Evolutionary conservation across 1,140 invertebrate genomes (phyloP), one percentile per base, ranked within the genome.

Genomic region (Pectinophora gossypiella): DNA sequence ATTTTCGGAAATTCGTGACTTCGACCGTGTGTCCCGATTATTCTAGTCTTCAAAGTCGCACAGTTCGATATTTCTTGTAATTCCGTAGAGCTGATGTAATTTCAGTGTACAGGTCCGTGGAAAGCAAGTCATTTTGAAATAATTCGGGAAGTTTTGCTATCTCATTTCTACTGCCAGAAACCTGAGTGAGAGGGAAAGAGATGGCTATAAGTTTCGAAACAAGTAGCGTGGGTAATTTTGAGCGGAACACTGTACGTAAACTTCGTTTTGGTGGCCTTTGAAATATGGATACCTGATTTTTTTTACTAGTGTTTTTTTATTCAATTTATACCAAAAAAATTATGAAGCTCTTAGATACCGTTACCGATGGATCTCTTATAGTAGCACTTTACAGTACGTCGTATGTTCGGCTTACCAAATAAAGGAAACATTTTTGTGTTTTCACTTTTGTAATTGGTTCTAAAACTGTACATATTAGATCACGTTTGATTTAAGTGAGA

Each of bases 271-370:
- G 46, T 76, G 76, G 76, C 72, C 72, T 78, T 76, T 68, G 55
- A 60, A 72, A 76, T 49, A 70, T 75, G 71, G 80, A 84, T 81
- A 82, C 76, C 80, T 86, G 80, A 84, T 81, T 76, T 77, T 74
- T 74, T 15, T 70, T 52, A 74, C 70, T 55, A 67, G 64, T 71
- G 48, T 74, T 60, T 75, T 72, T 79, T 80, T 64, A 61, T 83
- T 82, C 78, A 79, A 86, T 83, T 78, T 83, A 86, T 86, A 86
- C 83, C 83, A 86, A 86, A 86, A 59, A 81, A 81, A 76, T 67
- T 70, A 78, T 67, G 76, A 82, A 68, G 80, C 76, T 86, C 70
- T 82, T 75, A 77, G 64, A 78, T 58, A 72, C 77, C 64, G 83
- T 86, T 86, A 86, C 83, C 83, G 83, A 85, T 85, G 79, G 83